Evolutionary conservation across 2,113 vertebrate genomes (phyloP).

Genomic region (Platanista minor): DNA sequence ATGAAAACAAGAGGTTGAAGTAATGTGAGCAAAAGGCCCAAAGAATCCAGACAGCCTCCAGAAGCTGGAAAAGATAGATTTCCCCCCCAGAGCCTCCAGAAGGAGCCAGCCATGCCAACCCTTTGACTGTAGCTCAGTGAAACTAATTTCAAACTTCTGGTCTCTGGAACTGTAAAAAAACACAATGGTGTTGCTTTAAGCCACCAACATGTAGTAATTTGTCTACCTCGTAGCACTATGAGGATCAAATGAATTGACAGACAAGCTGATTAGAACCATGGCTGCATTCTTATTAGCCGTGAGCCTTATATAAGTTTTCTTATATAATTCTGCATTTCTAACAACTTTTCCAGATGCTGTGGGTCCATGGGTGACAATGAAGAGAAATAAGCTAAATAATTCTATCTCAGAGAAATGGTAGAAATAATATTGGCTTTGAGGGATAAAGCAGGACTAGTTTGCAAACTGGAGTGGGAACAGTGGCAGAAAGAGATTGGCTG

Average conservation of each 20-base stretch:
- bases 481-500: neutral
- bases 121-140: neutral
- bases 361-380: neutral
- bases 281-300: neutral
- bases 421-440: neutral
- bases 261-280: neutral
- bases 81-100: neutral
- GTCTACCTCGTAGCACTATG: neutral
- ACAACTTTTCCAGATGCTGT: neutral
- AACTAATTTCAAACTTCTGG: neutral
- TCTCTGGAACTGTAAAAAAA: neutral
- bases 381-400: neutral
- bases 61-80: neutral
- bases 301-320: neutral
- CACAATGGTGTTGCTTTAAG: neutral
- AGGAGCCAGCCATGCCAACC: neutral
- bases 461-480: neutral
- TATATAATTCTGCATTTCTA: neutral
- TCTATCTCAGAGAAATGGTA: neutral
- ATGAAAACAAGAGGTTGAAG: neutral
- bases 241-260: neutral
- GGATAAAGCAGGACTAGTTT: neutral
- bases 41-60: neutral
- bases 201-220: neutral
- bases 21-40: neutral